Evolutionary conservation across 2,888 invertebrate genomes (phyloP), one percentile per base, ranked within the genome.

Genomic region (Rotaria sp.): DNA sequence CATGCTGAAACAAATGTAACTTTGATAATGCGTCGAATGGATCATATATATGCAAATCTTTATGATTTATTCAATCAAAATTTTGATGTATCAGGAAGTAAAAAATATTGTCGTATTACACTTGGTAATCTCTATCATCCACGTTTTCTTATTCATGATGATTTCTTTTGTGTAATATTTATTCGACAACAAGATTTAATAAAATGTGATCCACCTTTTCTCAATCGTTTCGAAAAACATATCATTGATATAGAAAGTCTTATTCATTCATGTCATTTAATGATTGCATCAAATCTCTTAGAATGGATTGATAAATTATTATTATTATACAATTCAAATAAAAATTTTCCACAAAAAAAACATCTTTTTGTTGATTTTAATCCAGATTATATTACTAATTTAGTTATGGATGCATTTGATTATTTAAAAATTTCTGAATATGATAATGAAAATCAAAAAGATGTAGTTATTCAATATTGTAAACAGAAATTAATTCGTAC

Each of bases 51-150:
- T 59, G n/a, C n/a, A 7, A 59, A 11, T 59, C 30, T 59, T 4
- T 59, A 59, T 30, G 59, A 59, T 59, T 59, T 59, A 30, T 59
- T 59, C 30, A 59, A 59, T 59, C 59, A 59, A 59, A 59, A 59
- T n/a, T 59, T 59, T 59, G 4, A 52, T 24, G 21, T 24, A 8
- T 52, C 52, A 52, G 59, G 59, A 30, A 1, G 11, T 13, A 59
- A n/a, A 59, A n/a, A 30, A n/a, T 30, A 59, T 5, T 59, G 59
- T 30, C 59, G 30, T 2, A n/a, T 59, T 4, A 5, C n/a, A 1
- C 11, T 59, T 10, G 30, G 11, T 13, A 15, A n/a, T 30, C 13
- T 59, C 11, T 2, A 59, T 59, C 2, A 59, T 59, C 59, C 2
- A 15, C 11, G 30, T 11, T 1, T n/a, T 59, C 24, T 10, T 0